Evolutionary conservation across 2,888 invertebrate species (phyloP).

Genomic region (Willowsia nigromaculata): DNA sequence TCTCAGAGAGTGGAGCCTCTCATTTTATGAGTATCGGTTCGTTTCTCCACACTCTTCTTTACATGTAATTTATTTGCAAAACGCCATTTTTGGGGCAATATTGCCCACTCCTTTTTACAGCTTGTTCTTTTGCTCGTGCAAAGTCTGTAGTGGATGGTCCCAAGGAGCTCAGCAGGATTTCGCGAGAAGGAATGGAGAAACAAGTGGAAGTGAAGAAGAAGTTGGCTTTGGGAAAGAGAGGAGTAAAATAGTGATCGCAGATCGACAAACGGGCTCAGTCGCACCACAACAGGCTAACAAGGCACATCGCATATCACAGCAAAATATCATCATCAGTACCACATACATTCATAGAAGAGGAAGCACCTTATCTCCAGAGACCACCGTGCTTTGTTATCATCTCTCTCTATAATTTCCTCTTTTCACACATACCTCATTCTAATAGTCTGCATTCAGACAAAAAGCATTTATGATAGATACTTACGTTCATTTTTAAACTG

Average conservation of each 20-base stretch:
- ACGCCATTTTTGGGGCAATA: neutral
- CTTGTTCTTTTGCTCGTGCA: neutral
- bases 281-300: neutral
- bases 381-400: no score
- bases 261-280: conserved; percentile 53
- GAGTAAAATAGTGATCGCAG: neutral
- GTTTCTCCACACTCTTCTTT: neutral
- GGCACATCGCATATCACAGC: conserved; percentile 4
- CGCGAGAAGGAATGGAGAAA: neutral
- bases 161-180: neutral
- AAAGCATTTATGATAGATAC: no score
- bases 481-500: no score
- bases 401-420: no score
- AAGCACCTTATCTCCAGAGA: no score
- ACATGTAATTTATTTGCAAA: neutral
- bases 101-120: neutral
- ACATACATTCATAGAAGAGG: no score
- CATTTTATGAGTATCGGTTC: neutral
- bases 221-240: neutral
- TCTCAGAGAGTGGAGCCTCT: neutral
- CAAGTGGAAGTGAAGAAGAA: neutral
- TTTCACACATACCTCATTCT: no score
- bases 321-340: neutral
- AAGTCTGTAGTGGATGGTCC: neutral
- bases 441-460: no score